Conservation (phyloP, 2,888 invertebrate species). For the Balanococcus diminutus region DNA sequence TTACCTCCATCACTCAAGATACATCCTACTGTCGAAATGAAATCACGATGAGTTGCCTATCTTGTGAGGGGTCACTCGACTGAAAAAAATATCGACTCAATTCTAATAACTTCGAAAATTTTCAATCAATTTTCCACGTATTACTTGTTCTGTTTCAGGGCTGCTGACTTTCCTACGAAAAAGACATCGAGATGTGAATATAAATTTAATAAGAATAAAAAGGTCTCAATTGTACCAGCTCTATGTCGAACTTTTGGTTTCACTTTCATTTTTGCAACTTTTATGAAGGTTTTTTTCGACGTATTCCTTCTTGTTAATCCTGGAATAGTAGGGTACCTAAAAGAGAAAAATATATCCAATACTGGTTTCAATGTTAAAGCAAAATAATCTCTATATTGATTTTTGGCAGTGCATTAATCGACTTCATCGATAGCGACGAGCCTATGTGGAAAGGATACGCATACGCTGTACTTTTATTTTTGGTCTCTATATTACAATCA, state of each 20-base stretch:
- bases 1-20: too few species aligned
- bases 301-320: neutral
- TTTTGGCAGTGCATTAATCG: conserved; percentile 59
- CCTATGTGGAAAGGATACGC: conserved; percentile 66
- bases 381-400: neutral
- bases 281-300: neutral
- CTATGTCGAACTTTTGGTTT: conserved; percentile 83
- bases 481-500: conserved; percentile 64
- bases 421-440: conserved; percentile 61
- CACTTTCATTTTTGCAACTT: neutral
- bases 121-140: neutral
- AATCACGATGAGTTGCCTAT: too few species aligned
- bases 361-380: too few species aligned
- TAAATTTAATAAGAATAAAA: neutral
- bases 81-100: too few species aligned
- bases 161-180: neutral
- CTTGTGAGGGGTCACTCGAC: too few species aligned
- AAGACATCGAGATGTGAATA: neutral
- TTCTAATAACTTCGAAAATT: too few species aligned
- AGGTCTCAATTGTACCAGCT: conserved; percentile 81
- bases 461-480: conserved; percentile 65
- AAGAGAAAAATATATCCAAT: neutral
- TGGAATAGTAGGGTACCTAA: neutral
- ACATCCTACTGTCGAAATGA: too few species aligned
- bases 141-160: neutral